phyloP scores from a whole-genome alignment of 2,888 invertebrate genomes.

The Julus scanicus region DNA sequence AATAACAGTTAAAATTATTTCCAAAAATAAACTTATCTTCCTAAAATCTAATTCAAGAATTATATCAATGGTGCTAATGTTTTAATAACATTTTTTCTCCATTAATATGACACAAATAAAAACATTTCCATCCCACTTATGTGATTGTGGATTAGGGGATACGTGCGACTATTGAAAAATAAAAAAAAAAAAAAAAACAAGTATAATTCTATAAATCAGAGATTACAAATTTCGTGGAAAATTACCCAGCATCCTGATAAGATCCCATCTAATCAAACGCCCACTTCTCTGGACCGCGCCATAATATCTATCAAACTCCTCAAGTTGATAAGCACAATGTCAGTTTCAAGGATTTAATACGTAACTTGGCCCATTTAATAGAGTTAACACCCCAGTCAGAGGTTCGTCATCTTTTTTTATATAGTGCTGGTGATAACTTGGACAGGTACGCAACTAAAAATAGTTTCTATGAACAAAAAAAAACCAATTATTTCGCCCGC shows the following conservation, averaged over 20 bases:
- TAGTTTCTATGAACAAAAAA: neutral
- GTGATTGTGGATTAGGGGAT: neutral
- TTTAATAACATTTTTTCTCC: too few species aligned
- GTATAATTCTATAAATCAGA: neutral
- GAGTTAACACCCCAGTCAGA: neutral
- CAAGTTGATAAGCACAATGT: neutral
- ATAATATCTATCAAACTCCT: neutral
- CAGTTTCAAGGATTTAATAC: conserved; percentile 16
- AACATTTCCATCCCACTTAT: neutral
- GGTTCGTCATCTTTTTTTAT: neutral
- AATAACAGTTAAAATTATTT: too few species aligned
- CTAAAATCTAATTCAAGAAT: too few species aligned
- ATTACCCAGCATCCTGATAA: neutral
- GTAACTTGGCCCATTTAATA: neutral
- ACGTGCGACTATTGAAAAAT: neutral
- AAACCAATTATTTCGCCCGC: neutral
- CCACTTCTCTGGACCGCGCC: neutral
- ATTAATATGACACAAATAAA: too few species aligned
- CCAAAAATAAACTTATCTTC: too few species aligned
- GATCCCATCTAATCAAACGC: conserved; percentile 1
- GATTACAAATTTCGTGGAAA: conserved; percentile 22
- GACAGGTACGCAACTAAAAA: neutral
- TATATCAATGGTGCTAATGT: too few species aligned
- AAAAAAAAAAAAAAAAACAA: neutral
- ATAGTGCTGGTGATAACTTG: neutral